A percentile compares a stretch with the other conserved stretches of the same genome.
Evolutionary conservation across 2,113 vertebrate genomes (phyloP).

Genomic region (Menura novaehollandiae): DNA sequence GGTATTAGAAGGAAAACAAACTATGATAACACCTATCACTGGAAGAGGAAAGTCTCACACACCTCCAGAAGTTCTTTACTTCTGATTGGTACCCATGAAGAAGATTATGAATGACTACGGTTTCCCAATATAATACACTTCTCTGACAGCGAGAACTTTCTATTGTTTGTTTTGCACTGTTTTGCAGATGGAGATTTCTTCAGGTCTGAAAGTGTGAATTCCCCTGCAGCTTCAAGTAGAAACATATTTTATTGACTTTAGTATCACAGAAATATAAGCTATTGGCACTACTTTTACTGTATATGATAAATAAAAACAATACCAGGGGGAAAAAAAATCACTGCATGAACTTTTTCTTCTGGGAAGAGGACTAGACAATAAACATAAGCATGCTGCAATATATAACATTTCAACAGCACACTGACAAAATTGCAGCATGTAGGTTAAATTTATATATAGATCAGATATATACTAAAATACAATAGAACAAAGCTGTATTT

Average conservation of each 20-base stretch:
- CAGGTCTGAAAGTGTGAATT: neutral
- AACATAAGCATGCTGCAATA: neutral
- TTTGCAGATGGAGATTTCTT: neutral
- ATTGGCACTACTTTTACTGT: neutral
- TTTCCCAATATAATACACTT: neutral
- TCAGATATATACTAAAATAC: neutral
- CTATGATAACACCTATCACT: neutral
- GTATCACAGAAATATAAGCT: neutral
- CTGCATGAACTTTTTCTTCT: neutral
- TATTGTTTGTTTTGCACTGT: neutral
- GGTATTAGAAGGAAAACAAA: neutral
- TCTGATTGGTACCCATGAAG: neutral
- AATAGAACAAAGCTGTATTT: neutral
- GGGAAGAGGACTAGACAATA: neutral
- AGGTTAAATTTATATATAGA: neutral
- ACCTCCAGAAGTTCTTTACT: neutral
- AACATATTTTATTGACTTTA: neutral
- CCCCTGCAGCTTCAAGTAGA: neutral
- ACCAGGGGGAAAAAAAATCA: neutral
- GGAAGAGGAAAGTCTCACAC: neutral
- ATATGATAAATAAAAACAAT: neutral
- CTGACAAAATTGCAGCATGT: neutral
- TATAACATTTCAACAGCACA: neutral
- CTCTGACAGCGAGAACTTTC: too few species aligned
- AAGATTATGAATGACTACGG: neutral